Evolutionary conservation across 2,888 invertebrate genomes (phyloP).

Genomic region (Muscina levida): DNA sequence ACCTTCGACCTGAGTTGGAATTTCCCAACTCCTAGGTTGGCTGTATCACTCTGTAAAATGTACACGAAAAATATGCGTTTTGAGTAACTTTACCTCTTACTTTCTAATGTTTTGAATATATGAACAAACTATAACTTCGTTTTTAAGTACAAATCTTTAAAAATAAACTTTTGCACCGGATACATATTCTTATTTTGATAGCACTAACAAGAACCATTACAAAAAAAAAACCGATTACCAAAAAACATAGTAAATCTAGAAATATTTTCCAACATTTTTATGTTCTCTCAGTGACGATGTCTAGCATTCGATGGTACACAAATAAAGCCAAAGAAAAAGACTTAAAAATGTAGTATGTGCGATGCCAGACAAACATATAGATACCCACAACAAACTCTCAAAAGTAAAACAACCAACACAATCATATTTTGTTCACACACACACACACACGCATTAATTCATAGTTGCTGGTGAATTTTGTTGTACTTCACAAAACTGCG

Average conservation of each 20-base stretch:
- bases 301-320: background rate
- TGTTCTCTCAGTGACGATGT: background rate
- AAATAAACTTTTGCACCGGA: no score
- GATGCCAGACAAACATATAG: conserved; percentile 29
- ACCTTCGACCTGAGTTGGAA: no score
- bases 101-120: no score
- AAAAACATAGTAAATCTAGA: background rate
- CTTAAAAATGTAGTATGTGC: conserved; percentile 29
- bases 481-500: conserved; percentile 45
- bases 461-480: conserved; percentile 7
- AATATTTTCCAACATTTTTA: conserved; percentile 3
- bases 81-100: no score
- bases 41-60: no score
- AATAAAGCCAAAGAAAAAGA: background rate
- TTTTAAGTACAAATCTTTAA: no score
- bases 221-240: conserved; percentile 34
- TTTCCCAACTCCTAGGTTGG: no score
- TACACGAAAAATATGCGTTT: no score
- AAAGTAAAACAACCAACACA: conserved; percentile 12
- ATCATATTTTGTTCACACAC: background rate
- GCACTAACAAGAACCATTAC: no score
- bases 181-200: no score
- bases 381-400: conserved; percentile 23
- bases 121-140: no score
- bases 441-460: background rate